Base-by-base conservation (phyloP, 2,888 invertebrate species). In the Eurois occulta region DNA sequence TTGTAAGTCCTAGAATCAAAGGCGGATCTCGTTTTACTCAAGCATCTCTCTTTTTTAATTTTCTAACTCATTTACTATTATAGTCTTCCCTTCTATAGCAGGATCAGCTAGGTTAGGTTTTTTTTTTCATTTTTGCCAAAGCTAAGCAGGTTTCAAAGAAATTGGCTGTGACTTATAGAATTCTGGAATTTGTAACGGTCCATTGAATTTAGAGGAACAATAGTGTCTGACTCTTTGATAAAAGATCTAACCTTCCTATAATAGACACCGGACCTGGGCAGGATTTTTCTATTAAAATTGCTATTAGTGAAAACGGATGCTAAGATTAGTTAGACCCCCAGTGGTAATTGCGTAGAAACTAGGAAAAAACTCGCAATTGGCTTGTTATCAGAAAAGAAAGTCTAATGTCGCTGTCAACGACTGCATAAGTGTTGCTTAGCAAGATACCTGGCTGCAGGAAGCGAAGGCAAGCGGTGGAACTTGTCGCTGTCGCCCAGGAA, bases 401-500 rank as follows among this genome's bases (percentile, higher is more conserved):
- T 91, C 86, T 90, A 90, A 91, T 89, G 87, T 87, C 82, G 84
- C 87, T 87, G 90, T 87, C 86, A 88, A 88, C 85, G 78, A 80
- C 77, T 85, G 77, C 80, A 77, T 89, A 88, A 89, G 89, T 89
- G 88, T 86, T 86, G 87, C 80, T 84, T 85, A 85, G 85, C 87
- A 86, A 89, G 88, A 89, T 81, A 84, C 48, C 79, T 85, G 80
- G 86, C 86, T 88, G 85, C 91, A 93, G 93, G 93, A 93, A 93
- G 92, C 90, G 90, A 89, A 88, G 78, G 88, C 89, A 91, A 67
- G 77, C 73, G 87, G 86, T 89, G 86, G 87, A 87, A 92, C 91
- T 92, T 90, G 93, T 92, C 78, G 85, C 87, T 88, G 92, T 92
- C 81, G 84, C 87, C 86, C 89, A 89, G 93, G 92, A 94, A 93